Conservation (phyloP, 2,888 invertebrate genomes). For the Xestia ashworthii region DNA sequence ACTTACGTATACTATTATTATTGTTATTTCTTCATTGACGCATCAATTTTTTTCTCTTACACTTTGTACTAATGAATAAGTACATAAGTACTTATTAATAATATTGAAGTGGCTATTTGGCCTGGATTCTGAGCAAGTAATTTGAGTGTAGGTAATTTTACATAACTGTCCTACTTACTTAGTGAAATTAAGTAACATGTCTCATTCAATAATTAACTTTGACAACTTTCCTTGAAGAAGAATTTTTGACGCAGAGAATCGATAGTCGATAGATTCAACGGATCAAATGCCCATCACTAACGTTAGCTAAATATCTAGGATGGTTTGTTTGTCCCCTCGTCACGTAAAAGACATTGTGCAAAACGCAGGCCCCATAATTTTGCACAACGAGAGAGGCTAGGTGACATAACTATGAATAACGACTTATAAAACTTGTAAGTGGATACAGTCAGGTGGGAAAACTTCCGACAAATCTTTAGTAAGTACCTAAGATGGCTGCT, state of each 20-base stretch:
- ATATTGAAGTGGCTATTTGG: constrained; percentile 3
- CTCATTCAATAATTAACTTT: constrained; percentile 8
- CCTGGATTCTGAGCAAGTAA: neutral
- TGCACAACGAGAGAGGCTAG: constrained; percentile 65
- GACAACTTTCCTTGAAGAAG: neutral
- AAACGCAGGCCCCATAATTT: constrained; percentile 66
- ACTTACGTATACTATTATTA: constrained; percentile 50
- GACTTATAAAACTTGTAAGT: constrained; percentile 53
- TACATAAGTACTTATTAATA: neutral
- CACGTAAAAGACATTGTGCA: constrained; percentile 66
- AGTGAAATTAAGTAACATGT: constrained; percentile 18
- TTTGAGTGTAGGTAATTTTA: constrained; percentile 23
- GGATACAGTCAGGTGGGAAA: constrained; percentile 31
- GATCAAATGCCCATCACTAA: constrained; percentile 50
- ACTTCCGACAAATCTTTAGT: neutral
- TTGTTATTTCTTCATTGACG: constrained; percentile 48
- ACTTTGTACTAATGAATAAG: neutral
- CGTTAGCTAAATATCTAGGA: constrained; percentile 41
- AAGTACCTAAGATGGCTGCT: no score
- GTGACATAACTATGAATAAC: constrained; percentile 71
- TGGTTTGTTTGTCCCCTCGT: constrained; percentile 43
- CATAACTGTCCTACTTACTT: constrained; percentile 23
- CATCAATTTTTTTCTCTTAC: constrained; percentile 25
- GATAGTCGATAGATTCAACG: constrained; percentile 48
- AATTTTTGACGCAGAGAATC: constrained; percentile 22